Conservation (phyloP, 2,113 vertebrate genomes). For the Gnathonemus echidnorhynchus region DNA sequence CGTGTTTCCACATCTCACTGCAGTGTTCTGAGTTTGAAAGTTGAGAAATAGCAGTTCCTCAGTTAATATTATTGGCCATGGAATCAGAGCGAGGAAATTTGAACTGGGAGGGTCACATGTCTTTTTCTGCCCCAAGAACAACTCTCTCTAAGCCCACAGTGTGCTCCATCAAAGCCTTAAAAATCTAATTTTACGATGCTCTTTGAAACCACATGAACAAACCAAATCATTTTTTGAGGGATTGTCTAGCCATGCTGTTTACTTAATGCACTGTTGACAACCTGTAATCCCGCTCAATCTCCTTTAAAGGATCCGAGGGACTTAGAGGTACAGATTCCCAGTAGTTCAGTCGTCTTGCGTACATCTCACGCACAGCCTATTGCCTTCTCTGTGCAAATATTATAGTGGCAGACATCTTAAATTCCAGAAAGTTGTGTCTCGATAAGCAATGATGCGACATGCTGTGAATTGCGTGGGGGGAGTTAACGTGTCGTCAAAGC, state of each 20-base stretch:
- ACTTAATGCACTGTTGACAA: background rate
- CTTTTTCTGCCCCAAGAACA: background rate
- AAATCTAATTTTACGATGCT: conserved; percentile 1
- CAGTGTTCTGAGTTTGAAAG: background rate
- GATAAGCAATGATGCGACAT: background rate
- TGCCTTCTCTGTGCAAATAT: background rate
- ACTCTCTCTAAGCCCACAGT: background rate
- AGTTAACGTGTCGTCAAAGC: background rate
- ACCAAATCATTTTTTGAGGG: background rate
- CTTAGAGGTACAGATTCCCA: background rate
- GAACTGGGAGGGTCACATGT: background rate
- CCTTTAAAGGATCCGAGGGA: background rate
- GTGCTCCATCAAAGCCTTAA: background rate
- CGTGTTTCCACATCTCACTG: background rate
- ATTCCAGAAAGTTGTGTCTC: background rate
- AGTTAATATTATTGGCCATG: background rate
- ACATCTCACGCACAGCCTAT: background rate
- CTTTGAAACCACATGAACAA: background rate
- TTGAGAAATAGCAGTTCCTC: background rate
- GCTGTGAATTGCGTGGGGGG: background rate
- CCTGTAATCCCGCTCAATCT: background rate
- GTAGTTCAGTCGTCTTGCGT: background rate
- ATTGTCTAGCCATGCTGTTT: background rate
- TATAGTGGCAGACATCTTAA: background rate
- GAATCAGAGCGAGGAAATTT: background rate